phyloP scores from a whole-genome alignment of 2,888 invertebrate genomes.

The Tenthredo livida region DNA sequence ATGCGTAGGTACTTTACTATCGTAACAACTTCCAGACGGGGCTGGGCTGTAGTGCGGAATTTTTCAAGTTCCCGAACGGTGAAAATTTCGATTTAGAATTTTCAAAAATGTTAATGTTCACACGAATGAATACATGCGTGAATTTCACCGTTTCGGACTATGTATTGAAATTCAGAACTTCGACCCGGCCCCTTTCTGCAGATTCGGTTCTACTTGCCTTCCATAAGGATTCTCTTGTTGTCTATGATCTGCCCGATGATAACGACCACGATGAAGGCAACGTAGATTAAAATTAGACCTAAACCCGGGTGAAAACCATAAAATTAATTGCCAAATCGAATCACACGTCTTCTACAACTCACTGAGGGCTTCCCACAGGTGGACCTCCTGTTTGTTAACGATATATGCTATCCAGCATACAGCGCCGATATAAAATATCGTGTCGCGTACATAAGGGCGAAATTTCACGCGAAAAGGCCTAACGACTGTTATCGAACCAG shows the following conservation, averaged over 20 bases:
- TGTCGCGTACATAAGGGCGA: conserved; percentile 70
- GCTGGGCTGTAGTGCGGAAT: too few species aligned
- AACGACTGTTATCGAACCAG: conserved; percentile 80
- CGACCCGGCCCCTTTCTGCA: too few species aligned
- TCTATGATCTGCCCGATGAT: conserved; percentile 74
- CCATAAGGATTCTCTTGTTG: conserved; percentile 60
- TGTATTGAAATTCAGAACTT: too few species aligned
- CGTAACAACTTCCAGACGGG: too few species aligned
- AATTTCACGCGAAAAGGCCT: conserved; percentile 78
- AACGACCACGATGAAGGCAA: conserved; percentile 79
- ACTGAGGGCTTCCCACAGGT: conserved; percentile 79
- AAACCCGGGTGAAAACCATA: background rate
- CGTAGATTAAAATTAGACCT: conserved; percentile 78
- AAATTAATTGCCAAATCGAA: background rate
- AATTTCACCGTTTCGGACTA: too few species aligned
- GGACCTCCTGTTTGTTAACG: conserved; percentile 77
- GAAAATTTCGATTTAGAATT: too few species aligned
- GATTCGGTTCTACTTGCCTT: background rate
- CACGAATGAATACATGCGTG: too few species aligned
- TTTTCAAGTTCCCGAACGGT: too few species aligned
- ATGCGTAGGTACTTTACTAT: too few species aligned
- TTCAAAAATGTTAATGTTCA: too few species aligned
- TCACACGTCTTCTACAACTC: conserved; percentile 55
- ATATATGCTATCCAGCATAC: conserved; percentile 79
- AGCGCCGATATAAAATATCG: conserved; percentile 74